Base-by-base conservation (phyloP, 2,888 invertebrate genomes). In the Cerastis rubricosa region DNA sequence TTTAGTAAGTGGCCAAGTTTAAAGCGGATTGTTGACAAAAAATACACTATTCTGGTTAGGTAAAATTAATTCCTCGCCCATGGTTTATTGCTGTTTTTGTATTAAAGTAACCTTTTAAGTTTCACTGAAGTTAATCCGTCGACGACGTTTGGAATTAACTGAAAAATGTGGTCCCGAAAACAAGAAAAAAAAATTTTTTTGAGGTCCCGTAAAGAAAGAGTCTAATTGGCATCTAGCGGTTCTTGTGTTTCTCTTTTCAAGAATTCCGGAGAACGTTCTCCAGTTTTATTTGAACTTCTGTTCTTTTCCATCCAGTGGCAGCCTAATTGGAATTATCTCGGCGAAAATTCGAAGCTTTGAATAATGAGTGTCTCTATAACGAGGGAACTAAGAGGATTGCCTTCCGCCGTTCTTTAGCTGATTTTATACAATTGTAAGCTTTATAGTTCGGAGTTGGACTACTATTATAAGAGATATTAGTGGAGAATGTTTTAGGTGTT, bases 281-380 rank as follows among this genome's bases (percentile, higher is more conserved):
- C 11, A 47, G 35, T 40, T 43, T 43, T 17, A 70, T n/a, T 80
- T 63, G 29, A 40, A 71, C 77, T 86, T 85, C 84, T 85, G 85
- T 2, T 0, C 17, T 22, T 29, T 9, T 35, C 43, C 19, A 19
- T 7, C 12, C 11, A 67, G 17, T 74, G 75, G 35, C 65, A 71
- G 69, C 85, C 87, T 94, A 94, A 95, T 94, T 94, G 92, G 93
- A 93, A 93, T 95, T 94, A 95, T 94, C 93, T 91, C 89, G 76
- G 80, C n/a, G 89, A 90, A 91, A 91, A 92, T 92, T 93, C 90
- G 92, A 91, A 90, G 92, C 90, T 92, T 92, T 94, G 93, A 94
- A 93, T 94, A 94, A 94, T 94, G 92, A 92, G 91, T 88, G 91
- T 88, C 84, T 86, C 82, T 85, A 84, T 90, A 89, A 87, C 89